Percentiles rank a stretch among this genome's conserved stretches.
Conservation (phyloP, 1,140 invertebrate species). For the Pachypeltis micranthus region DNA sequence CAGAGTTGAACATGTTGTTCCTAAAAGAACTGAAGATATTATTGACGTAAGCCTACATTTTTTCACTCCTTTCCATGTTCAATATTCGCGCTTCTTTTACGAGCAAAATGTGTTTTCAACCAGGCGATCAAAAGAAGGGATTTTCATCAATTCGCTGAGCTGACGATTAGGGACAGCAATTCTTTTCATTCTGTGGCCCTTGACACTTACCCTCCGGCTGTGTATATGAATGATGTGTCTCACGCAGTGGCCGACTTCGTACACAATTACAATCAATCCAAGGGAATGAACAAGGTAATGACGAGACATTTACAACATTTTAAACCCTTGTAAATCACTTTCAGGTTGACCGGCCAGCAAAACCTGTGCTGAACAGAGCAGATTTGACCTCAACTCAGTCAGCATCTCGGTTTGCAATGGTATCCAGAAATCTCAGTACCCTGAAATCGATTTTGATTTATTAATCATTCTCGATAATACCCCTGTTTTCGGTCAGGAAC, state of each 20-base stretch:
- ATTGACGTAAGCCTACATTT: constrained; percentile 35
- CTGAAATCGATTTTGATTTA: no score
- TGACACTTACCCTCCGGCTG: constrained; percentile 88
- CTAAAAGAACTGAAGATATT: constrained; percentile 55
- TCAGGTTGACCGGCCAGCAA: no score
- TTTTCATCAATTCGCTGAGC: constrained; percentile 77
- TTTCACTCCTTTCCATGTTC: no score
- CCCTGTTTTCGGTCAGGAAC: no score
- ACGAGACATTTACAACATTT: no score
- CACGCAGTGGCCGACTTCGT: constrained; percentile 65
- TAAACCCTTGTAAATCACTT: no score
- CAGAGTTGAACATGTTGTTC: constrained; percentile 59
- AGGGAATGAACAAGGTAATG: constrained; percentile 46
- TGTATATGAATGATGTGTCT: constrained; percentile 85
- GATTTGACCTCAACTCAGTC: no score
- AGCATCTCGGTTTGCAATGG: no score
- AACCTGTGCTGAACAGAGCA: no score
- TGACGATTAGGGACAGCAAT: constrained; percentile 97
- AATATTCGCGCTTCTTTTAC: constrained; percentile 21
- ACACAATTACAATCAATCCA: constrained; percentile 65
- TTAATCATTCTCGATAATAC: no score
- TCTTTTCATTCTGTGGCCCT: constrained; percentile 90
- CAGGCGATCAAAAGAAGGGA: constrained; percentile 66
- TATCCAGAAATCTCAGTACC: no score
- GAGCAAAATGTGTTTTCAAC: no score